Evolutionary conservation across 2,113 vertebrate species (phyloP).

Genomic region (Cinclus mexicanus): DNA sequence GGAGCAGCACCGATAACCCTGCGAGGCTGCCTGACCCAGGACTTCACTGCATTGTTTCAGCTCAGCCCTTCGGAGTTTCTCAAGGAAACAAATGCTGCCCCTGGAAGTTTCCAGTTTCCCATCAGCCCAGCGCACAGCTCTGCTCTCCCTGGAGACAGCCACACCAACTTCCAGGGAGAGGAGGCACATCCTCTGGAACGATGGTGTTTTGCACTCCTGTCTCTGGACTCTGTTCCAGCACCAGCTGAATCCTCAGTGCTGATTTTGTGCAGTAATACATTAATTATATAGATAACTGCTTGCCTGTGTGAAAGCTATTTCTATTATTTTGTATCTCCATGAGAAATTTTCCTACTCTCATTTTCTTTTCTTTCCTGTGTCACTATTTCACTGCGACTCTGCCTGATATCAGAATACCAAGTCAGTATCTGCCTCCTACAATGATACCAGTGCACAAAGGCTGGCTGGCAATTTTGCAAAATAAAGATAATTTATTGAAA

Average conservation of each 20-base stretch:
- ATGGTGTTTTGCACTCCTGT: not conserved
- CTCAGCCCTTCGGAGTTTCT: not conserved
- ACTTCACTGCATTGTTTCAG: not conserved
- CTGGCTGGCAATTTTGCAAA: not conserved
- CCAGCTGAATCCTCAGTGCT: accelerated
- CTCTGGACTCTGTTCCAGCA: not conserved
- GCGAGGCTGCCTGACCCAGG: not conserved
- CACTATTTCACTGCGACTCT: not conserved
- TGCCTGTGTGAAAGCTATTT: not conserved
- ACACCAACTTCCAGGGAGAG: not conserved
- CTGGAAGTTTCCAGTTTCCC: constrained; percentile 1
- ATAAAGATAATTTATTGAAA: not conserved
- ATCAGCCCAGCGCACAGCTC: not conserved
- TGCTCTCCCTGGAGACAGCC: not conserved
- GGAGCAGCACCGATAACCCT: not conserved
- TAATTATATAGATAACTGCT: not conserved
- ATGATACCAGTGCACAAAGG: not conserved
- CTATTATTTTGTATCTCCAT: not conserved
- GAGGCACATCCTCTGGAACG: accelerated
- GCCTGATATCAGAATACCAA: not conserved
- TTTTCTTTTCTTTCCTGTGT: not conserved
- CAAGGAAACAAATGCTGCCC: not conserved
- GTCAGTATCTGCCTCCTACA: not conserved
- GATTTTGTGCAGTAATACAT: not conserved
- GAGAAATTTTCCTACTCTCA: not conserved